Evolutionary conservation across 2,888 invertebrate species (phyloP), one percentile per base, ranked within the genome.

Genomic region (Eupithecia subfuscata): DNA sequence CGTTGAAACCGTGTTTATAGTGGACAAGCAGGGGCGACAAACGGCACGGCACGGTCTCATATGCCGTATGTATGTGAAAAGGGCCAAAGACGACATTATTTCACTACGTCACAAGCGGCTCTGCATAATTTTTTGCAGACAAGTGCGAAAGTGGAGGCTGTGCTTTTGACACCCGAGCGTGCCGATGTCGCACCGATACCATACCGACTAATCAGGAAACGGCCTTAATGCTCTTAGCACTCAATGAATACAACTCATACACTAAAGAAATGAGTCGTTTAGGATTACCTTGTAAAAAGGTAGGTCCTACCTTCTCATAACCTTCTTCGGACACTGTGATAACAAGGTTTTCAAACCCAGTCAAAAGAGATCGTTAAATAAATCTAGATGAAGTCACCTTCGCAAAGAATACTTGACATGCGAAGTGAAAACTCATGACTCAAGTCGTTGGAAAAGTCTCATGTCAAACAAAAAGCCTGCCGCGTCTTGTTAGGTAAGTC

Each of bases 301-400:
- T 48, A 7, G 7, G 18, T 18, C 48, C 8, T 1, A 52, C 8
- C 4, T 7, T 6, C 18, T 52, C 1, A n/a, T n/a, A n/a, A n/a
- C n/a, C n/a, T n/a, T 52, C n/a, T 9, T n/a, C n/a, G 52, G 52
- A 52, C n/a, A n/a, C n/a, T 52, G 1, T 52, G 3, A 18, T 48
- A 52, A 52, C n/a, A 52, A n/a, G 9, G n/a, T n/a, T 52, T 52
- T 52, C 52, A n/a, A 52, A 52, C n/a, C n/a, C n/a, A 3, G 9
- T 52, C n/a, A n/a, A n/a, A 52, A 52, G n/a, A n/a, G 6, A 7
- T 52, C n/a, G 52, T 52, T 52, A n/a, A 52, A 52, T 52, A 3
- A 52, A 52, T 52, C n/a, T 52, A 52, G n/a, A 52, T 52, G 52
- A 52, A n/a, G n/a, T 52, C n/a, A 52, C 52, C n/a, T 52, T n/a